Conservation (phyloP, 2,888 invertebrate species). For the Parnassius glacialis region DNA sequence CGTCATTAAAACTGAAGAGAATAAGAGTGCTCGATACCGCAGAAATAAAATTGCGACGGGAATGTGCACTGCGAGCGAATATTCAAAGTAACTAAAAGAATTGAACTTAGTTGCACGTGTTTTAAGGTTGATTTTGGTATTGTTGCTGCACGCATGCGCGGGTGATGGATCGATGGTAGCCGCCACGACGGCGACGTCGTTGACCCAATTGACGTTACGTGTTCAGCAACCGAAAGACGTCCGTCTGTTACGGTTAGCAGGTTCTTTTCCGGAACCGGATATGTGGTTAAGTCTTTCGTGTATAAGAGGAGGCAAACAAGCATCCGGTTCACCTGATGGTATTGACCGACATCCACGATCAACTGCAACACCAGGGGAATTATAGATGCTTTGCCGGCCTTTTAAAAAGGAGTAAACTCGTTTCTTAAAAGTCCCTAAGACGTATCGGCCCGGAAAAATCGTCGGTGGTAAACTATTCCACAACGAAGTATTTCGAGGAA, state of each 20-base stretch:
- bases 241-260: background rate
- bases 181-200: conserved; percentile 61
- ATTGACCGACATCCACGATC: no score
- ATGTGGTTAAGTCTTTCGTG: no score
- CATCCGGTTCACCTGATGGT: no score
- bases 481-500: no score
- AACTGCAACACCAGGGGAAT: no score
- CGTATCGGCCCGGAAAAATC: no score
- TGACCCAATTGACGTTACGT: conserved; percentile 63
- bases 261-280: conserved; percentile 1
- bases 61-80: conserved; percentile 31
- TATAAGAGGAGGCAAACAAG: no score
- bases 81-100: conserved; percentile 19
- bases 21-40: conserved; percentile 29
- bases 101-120: conserved; percentile 18
- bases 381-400: no score
- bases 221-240: conserved; percentile 29
- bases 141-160: conserved; percentile 56
- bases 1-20: conserved; percentile 21
- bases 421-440: no score
- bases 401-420: no score
- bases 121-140: conserved; percentile 32
- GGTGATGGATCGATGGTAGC: conserved; percentile 60
- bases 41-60: conserved; percentile 21
- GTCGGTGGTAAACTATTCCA: no score